These are phyloP conservation scores for Dipodomys stephensi DNA, from an alignment of 2,113 vertebrate species.

Conservation along the genomic window DNA sequence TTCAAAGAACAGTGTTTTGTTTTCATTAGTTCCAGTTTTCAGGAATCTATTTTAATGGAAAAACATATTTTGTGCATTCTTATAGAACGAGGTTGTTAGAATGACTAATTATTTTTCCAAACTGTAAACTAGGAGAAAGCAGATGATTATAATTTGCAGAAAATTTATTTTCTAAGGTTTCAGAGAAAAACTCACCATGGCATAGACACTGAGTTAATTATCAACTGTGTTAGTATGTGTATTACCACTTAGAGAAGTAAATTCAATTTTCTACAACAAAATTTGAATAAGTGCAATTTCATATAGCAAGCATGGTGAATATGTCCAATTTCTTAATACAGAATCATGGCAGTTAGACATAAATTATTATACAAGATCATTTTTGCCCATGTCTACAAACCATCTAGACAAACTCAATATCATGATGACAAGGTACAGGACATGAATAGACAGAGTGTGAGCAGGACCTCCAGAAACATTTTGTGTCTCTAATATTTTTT, in stretches of 20 bases:
- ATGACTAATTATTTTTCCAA: conserved; percentile 44
- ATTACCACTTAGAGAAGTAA: not conserved
- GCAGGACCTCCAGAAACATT: not conserved
- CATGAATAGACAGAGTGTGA: not conserved
- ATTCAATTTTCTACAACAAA: conserved; percentile 20
- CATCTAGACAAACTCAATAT: conserved; percentile 54
- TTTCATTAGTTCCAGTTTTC: conserved; percentile 25
- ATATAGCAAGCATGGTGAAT: not conserved
- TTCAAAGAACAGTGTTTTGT: not conserved
- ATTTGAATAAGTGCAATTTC: conserved; percentile 26
- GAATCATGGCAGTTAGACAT: not conserved
- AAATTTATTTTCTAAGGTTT: conserved; percentile 38
- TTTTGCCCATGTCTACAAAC: not conserved
- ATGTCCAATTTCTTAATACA: not conserved
- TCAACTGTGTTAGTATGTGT: not conserved
- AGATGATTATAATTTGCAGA: conserved; percentile 32
- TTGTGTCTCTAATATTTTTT: too few species aligned
- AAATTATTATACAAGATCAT: not conserved
- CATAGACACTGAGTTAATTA: not conserved
- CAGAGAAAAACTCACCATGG: conserved; percentile 31
- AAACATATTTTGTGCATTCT: conserved; percentile 33
- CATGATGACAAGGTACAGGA: not conserved
- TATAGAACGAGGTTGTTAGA: not conserved
- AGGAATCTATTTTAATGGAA: not conserved
- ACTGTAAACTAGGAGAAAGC: not conserved